A percentile compares a stretch with the other conserved stretches of the same genome.
These are phyloP conservation scores for Melanotaenia pygmaea DNA, from an alignment of 2,797 vertebrate species.

Conservation along the genomic window DNA sequence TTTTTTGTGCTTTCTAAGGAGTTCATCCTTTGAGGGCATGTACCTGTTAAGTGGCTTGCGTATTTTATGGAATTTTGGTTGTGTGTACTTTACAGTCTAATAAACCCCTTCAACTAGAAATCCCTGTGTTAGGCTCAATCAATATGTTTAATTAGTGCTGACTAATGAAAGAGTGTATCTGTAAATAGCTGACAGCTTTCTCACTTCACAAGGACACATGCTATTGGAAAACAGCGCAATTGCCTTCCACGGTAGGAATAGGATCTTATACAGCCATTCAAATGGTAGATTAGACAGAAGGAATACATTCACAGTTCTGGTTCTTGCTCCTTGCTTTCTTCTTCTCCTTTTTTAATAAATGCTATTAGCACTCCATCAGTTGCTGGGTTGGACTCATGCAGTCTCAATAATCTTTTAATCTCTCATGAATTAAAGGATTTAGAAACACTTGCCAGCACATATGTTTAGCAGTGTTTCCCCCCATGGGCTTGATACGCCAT, in stretches of 20 bases:
- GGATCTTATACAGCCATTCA: conserved; percentile 39
- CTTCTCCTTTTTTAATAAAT: conserved; percentile 35
- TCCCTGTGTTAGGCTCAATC: conserved; percentile 84
- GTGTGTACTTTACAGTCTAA: conserved; percentile 73
- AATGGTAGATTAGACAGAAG: conserved; percentile 23
- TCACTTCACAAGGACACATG: conserved; percentile 77
- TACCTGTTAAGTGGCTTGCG: conserved; percentile 44
- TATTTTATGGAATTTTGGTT: conserved; percentile 45
- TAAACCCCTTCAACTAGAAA: conserved; percentile 80
- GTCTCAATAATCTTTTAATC: conserved; percentile 53
- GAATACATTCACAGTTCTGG: conserved; percentile 19
- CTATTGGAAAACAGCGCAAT: conserved; percentile 67
- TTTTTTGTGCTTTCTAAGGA: conserved; percentile 49
- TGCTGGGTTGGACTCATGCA: conserved; percentile 29
- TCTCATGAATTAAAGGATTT: conserved; percentile 53
- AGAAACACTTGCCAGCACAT: conserved; percentile 26
- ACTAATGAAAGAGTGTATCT: conserved; percentile 87
- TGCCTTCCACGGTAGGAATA: conserved; percentile 38
- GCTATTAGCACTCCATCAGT: conserved; percentile 42
- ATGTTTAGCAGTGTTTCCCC: conserved; percentile 25
- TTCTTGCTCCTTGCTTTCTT: conserved; percentile 30
- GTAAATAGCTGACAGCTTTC: conserved; percentile 78
- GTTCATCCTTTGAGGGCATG: conserved; percentile 65
- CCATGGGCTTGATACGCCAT: conserved; percentile 7
- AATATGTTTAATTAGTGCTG: conserved; percentile 93